phyloP scores from a whole-genome alignment of 2,888 invertebrate genomes.

The Sphaerophoria rueppellii region DNA sequence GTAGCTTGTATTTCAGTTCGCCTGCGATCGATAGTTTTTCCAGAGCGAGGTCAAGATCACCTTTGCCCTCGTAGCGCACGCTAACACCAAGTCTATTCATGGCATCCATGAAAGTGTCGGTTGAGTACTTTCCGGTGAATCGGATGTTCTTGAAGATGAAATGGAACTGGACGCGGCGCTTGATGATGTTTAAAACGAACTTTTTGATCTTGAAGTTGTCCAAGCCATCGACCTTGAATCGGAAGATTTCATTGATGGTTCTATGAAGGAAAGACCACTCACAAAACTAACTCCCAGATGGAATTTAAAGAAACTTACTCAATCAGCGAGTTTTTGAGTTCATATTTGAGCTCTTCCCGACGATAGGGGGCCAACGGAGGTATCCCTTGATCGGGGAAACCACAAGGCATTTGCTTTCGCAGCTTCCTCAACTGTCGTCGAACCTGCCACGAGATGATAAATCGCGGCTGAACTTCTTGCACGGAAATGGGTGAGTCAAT shows the following conservation, averaged over 20 bases:
- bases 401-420: slow-evolving; percentile 74
- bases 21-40: slow-evolving; percentile 78
- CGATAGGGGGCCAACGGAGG: slow-evolving; percentile 77
- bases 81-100: slow-evolving; percentile 77
- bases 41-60: slow-evolving; percentile 78
- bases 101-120: slow-evolving; percentile 77
- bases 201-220: slow-evolving; percentile 77
- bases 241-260: slow-evolving; percentile 76
- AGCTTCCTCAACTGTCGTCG: slow-evolving; percentile 77
- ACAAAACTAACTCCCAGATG: background rate
- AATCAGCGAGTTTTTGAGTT: slow-evolving; percentile 27
- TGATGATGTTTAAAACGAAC: slow-evolving; percentile 78
- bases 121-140: slow-evolving; percentile 77
- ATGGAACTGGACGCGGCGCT: slow-evolving; percentile 76
- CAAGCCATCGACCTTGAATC: slow-evolving; percentile 78
- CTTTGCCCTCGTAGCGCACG: slow-evolving; percentile 77
- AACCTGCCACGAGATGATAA: slow-evolving; percentile 78
- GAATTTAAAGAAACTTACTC: slow-evolving; percentile 52
- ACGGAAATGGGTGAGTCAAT: background rate
- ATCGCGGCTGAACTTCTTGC: slow-evolving; percentile 75
- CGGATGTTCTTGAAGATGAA: slow-evolving; percentile 77
- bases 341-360: slow-evolving; percentile 27
- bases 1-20: slow-evolving; percentile 77
- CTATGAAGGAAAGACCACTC: slow-evolving; percentile 44
- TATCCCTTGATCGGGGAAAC: slow-evolving; percentile 76